Evolutionary conservation across 2,888 invertebrate genomes (phyloP), one percentile per base, ranked within the genome.

Genomic region (Papilio demoleus): DNA sequence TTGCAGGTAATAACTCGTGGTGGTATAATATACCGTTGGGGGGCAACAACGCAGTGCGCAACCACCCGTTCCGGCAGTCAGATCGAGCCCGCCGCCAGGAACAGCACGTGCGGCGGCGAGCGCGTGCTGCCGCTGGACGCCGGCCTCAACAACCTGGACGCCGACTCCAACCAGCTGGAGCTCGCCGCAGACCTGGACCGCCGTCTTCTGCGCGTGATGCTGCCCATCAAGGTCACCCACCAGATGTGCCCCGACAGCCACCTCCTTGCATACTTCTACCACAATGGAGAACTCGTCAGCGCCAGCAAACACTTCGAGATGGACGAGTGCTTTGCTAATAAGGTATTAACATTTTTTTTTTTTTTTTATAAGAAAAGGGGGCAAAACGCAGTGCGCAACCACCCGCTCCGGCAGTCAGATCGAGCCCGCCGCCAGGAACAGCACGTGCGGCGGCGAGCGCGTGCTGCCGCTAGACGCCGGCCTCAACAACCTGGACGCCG

Each of bases 241-340:
- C 88, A 92, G 70, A 93, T 93, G 93, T 93, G 93, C 63, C 93
- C 93, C 0, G 88, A 90, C 17, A 93, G 92, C 58, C 88, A 93
- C 71, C 71, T 93, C 68, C 83, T 94, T 0, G 93, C 94, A 0
- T 95, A 93, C 73, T 94, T 94, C 77, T 88, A 93, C 68, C 82
- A 90, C 22, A 91, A 93, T 47, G 93, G 93, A 0, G 94, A 95
- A 74, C 82, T 94, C 1, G 88, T 95, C 11, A 94, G 94, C 50
- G 93, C 94, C 4, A 92, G 88, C 73, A 90, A 93, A 70, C 87
- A 89, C 76, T 90, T 94, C 68, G 87, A 90, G 19, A 89, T 94
- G 75, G 88, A 93, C 5, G 92, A 93, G 38, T 94, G 94, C 77
- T 94, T 94, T 76, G 87, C 82, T 12, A 94, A 94, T 78, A 92